Percentiles rank a stretch among this genome's conserved stretches.
Conservation (phyloP, 2,888 invertebrate genomes). For the Cistogaster globosa region DNA sequence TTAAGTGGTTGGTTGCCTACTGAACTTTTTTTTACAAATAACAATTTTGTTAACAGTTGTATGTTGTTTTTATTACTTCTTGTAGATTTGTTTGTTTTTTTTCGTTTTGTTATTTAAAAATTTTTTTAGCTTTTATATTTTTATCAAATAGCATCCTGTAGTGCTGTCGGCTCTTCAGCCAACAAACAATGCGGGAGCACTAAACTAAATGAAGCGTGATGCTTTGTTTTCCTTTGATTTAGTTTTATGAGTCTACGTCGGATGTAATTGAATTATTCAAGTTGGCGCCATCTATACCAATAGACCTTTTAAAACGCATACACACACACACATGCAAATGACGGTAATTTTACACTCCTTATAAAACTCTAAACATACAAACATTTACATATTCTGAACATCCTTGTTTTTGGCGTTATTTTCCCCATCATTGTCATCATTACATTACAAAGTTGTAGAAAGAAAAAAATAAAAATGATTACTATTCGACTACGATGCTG, state of each 20-base stretch:
- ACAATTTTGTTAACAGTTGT: slow-evolving; percentile 32
- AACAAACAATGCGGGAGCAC: slow-evolving; percentile 71
- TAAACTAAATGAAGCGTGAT: slow-evolving; percentile 81
- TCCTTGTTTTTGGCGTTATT: slow-evolving; percentile 57
- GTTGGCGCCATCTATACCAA: slow-evolving; percentile 77
- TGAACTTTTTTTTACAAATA: background rate
- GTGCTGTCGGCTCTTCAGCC: slow-evolving; percentile 58
- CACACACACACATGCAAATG: slow-evolving; percentile 18
- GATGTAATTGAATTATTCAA: slow-evolving; percentile 82
- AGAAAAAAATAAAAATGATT: slow-evolving; percentile 27
- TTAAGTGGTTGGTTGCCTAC: slow-evolving; percentile 55
- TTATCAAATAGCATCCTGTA: slow-evolving; percentile 59
- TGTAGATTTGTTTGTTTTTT: background rate
- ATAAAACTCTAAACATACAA: background rate
- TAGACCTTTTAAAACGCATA: slow-evolving; percentile 7
- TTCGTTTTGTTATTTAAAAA: slow-evolving; percentile 12
- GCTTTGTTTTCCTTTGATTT: slow-evolving; percentile 82
- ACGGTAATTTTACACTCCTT: background rate
- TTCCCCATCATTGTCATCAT: slow-evolving; percentile 69
- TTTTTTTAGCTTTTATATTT: slow-evolving; percentile 33
- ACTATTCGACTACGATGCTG: background rate
- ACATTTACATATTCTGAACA: slow-evolving; percentile 7
- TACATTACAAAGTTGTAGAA: slow-evolving; percentile 24
- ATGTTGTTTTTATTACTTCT: slow-evolving; percentile 24
- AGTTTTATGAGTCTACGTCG: slow-evolving; percentile 82